These are phyloP conservation scores for Macrotrachela quadricornifera DNA, from an alignment of 1,140 invertebrate species.

Conservation along the genomic window DNA sequence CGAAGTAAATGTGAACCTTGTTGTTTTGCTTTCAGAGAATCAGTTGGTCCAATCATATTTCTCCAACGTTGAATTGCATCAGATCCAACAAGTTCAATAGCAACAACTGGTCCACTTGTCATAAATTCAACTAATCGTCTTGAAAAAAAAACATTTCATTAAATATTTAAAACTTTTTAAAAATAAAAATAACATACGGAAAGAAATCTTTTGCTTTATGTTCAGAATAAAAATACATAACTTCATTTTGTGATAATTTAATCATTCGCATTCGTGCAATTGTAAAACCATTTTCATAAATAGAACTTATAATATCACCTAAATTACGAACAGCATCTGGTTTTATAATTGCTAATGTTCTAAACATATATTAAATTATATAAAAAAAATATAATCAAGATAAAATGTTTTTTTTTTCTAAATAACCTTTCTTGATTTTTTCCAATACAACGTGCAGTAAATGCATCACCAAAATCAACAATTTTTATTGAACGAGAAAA, in stretches of 20 bases:
- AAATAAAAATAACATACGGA: conserved; percentile 9
- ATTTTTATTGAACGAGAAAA: conserved; percentile 54
- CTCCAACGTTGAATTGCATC: conserved; percentile 35
- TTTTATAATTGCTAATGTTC: conserved; percentile 54
- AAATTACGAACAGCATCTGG: conserved; percentile 47
- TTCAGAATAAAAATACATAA: conserved; percentile 39
- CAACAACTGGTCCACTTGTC: conserved; percentile 46
- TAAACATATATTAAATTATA: conserved; percentile 13
- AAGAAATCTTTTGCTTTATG: conserved; percentile 37
- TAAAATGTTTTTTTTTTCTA: background rate
- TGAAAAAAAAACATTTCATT: conserved; percentile 33
- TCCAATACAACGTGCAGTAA: conserved; percentile 11
- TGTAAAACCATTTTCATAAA: conserved; percentile 43
- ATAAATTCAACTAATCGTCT: conserved; percentile 50
- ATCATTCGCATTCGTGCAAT: conserved; percentile 51
- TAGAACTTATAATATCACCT: conserved; percentile 47
- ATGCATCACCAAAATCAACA: conserved; percentile 48
- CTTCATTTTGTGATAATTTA: conserved; percentile 38
- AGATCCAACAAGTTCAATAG: conserved; percentile 50
- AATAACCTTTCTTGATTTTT: conserved; percentile 19
- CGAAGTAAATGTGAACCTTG: conserved; percentile 46
- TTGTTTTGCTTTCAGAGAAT: conserved; percentile 41
- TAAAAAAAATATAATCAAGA: background rate
- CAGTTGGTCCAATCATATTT: conserved; percentile 30
- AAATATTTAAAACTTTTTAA: background rate